These are phyloP conservation scores for Pseudococcus jackbeardsleyi DNA, from an alignment of 2,888 invertebrate species.

Conservation along the genomic window DNA sequence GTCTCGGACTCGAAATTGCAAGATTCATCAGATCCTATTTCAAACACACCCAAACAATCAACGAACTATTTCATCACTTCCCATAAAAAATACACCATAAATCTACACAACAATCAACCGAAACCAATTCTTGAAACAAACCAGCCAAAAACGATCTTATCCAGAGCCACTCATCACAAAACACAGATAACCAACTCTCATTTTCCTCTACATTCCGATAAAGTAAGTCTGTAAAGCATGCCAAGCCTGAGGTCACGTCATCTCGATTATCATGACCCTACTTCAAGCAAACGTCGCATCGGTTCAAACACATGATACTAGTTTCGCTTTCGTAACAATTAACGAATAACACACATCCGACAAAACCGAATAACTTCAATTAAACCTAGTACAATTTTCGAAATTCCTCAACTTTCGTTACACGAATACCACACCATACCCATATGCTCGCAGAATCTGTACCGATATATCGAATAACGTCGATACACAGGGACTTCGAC, in stretches of 20 bases:
- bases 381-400: background rate
- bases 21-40: no score
- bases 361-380: constrained; percentile 17
- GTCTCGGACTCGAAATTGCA: no score
- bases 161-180: no score
- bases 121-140: no score
- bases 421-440: background rate
- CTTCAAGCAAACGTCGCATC: background rate
- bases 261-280: constrained; percentile 43
- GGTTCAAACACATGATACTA: background rate
- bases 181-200: background rate
- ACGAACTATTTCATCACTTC: no score
- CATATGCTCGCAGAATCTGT: background rate
- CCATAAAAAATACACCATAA: no score
- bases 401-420: constrained; percentile 7
- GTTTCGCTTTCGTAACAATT: constrained; percentile 30
- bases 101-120: no score
- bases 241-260: background rate
- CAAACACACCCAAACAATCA: no score
- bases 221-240: constrained; percentile 40
- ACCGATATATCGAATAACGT: background rate
- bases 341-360: constrained; percentile 21
- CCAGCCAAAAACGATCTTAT: no score
- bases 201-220: background rate
- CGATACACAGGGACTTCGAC: background rate